Percentiles rank a stretch among this genome's conserved stretches.
Conservation (phyloP, 2,797 vertebrate species). For the Esox masquinongy region DNA sequence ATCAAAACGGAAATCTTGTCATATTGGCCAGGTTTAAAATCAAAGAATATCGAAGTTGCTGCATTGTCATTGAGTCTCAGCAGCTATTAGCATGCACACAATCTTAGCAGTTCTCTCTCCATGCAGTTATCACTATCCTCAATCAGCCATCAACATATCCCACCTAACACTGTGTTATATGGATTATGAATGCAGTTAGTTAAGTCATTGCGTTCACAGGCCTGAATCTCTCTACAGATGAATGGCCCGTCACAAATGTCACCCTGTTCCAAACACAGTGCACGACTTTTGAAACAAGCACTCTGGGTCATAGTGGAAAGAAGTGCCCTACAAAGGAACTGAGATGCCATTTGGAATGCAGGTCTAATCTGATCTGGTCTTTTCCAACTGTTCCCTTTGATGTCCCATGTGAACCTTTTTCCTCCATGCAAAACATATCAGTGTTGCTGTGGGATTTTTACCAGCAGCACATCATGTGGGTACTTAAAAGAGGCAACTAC, state of each 20-base stretch:
- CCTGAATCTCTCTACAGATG: background rate
- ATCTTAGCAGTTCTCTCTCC: too few species aligned
- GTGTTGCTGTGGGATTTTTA: slow-evolving; percentile 31
- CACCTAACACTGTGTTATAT: too few species aligned
- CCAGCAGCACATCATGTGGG: slow-evolving; percentile 58
- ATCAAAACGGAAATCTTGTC: too few species aligned
- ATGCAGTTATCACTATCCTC: too few species aligned
- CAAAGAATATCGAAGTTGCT: too few species aligned
- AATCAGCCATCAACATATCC: too few species aligned
- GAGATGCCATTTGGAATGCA: slow-evolving; percentile 23
- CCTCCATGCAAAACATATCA: slow-evolving; percentile 28
- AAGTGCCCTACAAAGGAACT: background rate
- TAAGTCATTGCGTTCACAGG: background rate
- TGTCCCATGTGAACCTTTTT: slow-evolving; percentile 43
- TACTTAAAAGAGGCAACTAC: slow-evolving; percentile 42
- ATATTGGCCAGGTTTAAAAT: too few species aligned
- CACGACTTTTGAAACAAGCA: background rate
- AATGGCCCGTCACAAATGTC: background rate
- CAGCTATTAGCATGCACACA: too few species aligned
- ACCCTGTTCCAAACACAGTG: background rate
- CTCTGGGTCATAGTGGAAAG: background rate
- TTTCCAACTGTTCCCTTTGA: slow-evolving; percentile 57
- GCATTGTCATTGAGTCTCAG: too few species aligned
- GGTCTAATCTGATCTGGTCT: slow-evolving; percentile 65
- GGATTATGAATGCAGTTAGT: background rate